A percentile compares a stretch with the other conserved stretches of the same genome.
These are phyloP conservation scores for Gopherus evgoodei DNA, from an alignment of 2,113 vertebrate genomes.

Conservation along the genomic window DNA sequence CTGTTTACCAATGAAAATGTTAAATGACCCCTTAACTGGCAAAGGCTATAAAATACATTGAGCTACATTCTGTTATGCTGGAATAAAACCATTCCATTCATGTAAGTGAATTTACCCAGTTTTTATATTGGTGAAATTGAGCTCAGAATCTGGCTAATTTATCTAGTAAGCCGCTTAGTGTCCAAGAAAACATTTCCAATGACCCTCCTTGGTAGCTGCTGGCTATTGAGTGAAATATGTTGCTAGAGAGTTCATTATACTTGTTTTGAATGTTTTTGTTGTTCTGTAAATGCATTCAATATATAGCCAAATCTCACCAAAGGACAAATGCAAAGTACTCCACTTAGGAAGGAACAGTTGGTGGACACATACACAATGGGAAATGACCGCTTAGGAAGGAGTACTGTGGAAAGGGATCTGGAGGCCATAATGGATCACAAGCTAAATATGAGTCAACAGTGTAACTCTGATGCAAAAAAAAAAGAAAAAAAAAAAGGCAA, in stretches of 20 bases:
- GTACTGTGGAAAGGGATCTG: no score
- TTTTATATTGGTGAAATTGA: rapidly evolving
- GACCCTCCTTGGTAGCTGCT: neutral
- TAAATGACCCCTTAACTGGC: neutral
- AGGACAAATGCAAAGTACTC: no score
- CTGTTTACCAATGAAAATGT: neutral
- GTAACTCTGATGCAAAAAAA: no score
- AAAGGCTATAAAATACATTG: neutral
- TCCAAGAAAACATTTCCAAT: neutral
- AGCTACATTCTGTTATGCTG: neutral
- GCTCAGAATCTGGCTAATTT: neutral
- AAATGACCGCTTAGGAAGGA: no score
- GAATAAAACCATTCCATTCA: neutral
- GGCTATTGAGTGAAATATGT: neutral
- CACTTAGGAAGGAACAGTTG: no score
- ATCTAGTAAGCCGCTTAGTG: neutral
- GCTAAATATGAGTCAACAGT: no score
- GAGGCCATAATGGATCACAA: no score
- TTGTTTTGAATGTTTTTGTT: neutral
- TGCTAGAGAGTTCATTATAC: neutral
- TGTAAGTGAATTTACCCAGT: neutral
- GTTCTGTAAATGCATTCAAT: neutral
- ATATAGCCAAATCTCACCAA: neutral
- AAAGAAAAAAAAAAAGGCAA: no score
- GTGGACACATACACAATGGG: no score